Evolutionary conservation across 2,113 vertebrate genomes (phyloP).

Genomic region (Percopsis transmontana): DNA sequence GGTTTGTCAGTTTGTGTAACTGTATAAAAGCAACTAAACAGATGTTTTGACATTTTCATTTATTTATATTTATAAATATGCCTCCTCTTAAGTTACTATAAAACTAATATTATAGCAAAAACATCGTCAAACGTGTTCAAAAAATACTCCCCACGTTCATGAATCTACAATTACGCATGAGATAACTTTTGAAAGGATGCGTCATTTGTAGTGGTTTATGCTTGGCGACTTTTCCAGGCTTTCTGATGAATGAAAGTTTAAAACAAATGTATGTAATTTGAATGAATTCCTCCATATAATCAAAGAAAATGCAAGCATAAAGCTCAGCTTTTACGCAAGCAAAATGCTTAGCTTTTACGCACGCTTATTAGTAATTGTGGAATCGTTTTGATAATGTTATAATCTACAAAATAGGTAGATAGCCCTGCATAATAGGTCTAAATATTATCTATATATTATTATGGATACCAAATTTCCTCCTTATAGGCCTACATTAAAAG

Average conservation of each 20-base stretch:
- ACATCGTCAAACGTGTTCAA: neutral
- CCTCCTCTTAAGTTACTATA: neutral
- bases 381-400: no score
- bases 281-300: neutral
- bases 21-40: neutral
- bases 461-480: no score
- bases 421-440: no score
- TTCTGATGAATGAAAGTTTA: neutral
- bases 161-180: slow-evolving; percentile 9
- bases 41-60: neutral
- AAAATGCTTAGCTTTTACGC: slow-evolving; percentile 7
- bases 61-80: neutral
- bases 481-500: no score
- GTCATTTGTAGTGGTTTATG: neutral
- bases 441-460: no score
- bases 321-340: neutral
- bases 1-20: no score
- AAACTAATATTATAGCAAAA: neutral
- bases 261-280: neutral
- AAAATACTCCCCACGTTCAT: neutral
- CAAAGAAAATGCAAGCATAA: neutral
- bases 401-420: no score
- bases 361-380: neutral
- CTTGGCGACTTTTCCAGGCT: neutral
- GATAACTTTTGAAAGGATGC: slow-evolving; percentile 10